Evolutionary conservation across 1,140 invertebrate genomes (phyloP).

Genomic region (Hirudo medicinalis): DNA sequence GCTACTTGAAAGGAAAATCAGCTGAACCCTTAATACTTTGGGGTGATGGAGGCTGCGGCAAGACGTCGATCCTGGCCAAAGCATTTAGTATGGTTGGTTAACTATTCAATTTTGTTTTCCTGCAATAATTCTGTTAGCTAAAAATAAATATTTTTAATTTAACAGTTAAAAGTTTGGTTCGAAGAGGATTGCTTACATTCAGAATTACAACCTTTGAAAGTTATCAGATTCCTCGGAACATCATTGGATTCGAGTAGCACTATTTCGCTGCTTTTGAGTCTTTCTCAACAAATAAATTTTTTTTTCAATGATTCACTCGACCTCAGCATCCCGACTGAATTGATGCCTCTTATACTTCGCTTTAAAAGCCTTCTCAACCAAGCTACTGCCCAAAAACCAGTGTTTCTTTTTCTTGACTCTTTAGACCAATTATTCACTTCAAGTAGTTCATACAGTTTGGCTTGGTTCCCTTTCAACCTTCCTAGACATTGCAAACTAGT

Average conservation of each 20-base stretch:
- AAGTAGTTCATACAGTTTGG: constrained; percentile 83
- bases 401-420: constrained; percentile 46
- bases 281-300: constrained; percentile 71
- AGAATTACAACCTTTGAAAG: constrained; percentile 57
- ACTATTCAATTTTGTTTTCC: not conserved
- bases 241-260: constrained; percentile 89
- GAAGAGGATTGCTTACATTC: constrained; percentile 31
- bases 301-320: constrained; percentile 83
- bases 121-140: not conserved
- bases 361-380: constrained; percentile 71
- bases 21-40: constrained; percentile 77
- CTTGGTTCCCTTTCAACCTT: constrained; percentile 82
- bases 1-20: constrained; percentile 68
- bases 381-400: constrained; percentile 30
- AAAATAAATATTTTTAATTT: constrained; percentile 1
- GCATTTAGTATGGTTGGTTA: constrained; percentile 57
- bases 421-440: constrained; percentile 88
- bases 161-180: constrained; percentile 28
- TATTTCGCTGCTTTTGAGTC: constrained; percentile 68
- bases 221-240: constrained; percentile 85
- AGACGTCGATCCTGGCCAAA: constrained; percentile 87
- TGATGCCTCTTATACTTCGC: constrained; percentile 84
- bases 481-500: constrained; percentile 82
- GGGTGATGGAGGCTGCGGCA: constrained; percentile 90
- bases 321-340: constrained; percentile 74